phyloP scores from a whole-genome alignment of 1,140 invertebrate species.

The Panagrolaimus sp. region DNA sequence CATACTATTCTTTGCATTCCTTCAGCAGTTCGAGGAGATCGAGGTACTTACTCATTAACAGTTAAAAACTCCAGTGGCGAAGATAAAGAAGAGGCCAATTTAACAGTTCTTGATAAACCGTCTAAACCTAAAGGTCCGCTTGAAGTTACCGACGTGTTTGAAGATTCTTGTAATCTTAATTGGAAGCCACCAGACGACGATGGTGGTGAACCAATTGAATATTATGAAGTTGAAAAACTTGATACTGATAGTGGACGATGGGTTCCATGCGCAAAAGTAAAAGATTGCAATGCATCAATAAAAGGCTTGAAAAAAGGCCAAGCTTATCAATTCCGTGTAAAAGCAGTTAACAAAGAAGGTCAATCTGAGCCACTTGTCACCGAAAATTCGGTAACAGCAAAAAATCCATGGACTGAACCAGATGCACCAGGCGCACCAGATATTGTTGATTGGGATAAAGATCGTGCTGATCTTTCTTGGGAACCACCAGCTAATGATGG shows the following conservation, averaged over 20 bases:
- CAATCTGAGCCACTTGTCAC: conserved; percentile 90
- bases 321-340: conserved; percentile 95
- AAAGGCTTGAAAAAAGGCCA: conserved; percentile 90
- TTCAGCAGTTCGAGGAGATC: conserved; percentile 75
- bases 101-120: conserved; percentile 81
- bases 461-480: conserved; percentile 82
- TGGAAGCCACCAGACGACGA: conserved; percentile 65
- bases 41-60: conserved; percentile 81
- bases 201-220: conserved; percentile 82
- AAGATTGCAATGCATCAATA: conserved; percentile 68
- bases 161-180: conserved; percentile 57
- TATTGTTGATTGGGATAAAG: conserved; percentile 85
- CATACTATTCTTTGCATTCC: conserved; percentile 84
- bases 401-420: conserved; percentile 87
- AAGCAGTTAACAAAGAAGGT: conserved; percentile 88
- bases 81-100: conserved; percentile 86
- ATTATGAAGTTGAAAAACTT: conserved; percentile 89
- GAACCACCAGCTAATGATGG: conserved; percentile 69
- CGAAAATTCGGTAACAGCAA: conserved; percentile 77
- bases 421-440: conserved; percentile 79
- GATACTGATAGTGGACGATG: conserved; percentile 64
- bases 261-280: conserved; percentile 56
- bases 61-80: conserved; percentile 85
- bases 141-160: conserved; percentile 59
- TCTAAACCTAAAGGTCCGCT: conserved; percentile 76